Percentiles rank a stretch among this genome's conserved stretches.
phyloP scores from a whole-genome alignment of 2,797 vertebrate genomes.

The Tapera naevia region DNA sequence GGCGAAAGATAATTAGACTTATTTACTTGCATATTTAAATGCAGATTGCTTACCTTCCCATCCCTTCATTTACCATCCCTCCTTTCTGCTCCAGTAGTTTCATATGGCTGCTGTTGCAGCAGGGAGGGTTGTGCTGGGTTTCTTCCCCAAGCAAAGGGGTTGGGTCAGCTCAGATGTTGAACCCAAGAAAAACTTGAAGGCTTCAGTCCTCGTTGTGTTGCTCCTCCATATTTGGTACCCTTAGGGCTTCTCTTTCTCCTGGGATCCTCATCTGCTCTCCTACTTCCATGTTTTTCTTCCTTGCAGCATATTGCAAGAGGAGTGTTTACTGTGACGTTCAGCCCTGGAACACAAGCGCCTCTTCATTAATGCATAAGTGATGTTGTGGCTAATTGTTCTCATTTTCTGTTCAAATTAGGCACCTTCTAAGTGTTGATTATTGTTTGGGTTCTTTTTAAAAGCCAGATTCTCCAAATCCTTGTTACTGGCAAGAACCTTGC shows the following conservation, averaged over 20 bases:
- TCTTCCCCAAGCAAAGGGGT: neutral
- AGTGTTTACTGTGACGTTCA: neutral
- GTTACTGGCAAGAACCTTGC: neutral
- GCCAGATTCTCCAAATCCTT: neutral
- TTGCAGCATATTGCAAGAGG: neutral
- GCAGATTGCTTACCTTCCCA: neutral
- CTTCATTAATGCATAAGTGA: constrained; percentile 12
- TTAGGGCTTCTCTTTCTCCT: neutral
- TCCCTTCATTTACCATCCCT: neutral
- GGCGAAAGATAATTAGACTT: neutral
- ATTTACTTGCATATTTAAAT: neutral
- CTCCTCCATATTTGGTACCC: neutral
- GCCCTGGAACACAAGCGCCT: neutral
- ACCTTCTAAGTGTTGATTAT: neutral
- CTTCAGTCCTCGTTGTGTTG: neutral
- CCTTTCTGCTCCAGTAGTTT: neutral
- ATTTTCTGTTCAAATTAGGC: neutral
- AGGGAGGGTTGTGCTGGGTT: neutral
- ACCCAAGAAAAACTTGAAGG: neutral
- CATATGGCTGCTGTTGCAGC: neutral
- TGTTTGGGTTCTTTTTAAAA: constrained; percentile 2
- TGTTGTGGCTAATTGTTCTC: constrained; percentile 29
- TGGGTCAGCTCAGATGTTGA: neutral
- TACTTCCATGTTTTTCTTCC: neutral
- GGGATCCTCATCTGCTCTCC: neutral